These are phyloP conservation scores for Himalopsyche phryganea DNA, from an alignment of 1,140 invertebrate species.

Conservation along the genomic window DNA sequence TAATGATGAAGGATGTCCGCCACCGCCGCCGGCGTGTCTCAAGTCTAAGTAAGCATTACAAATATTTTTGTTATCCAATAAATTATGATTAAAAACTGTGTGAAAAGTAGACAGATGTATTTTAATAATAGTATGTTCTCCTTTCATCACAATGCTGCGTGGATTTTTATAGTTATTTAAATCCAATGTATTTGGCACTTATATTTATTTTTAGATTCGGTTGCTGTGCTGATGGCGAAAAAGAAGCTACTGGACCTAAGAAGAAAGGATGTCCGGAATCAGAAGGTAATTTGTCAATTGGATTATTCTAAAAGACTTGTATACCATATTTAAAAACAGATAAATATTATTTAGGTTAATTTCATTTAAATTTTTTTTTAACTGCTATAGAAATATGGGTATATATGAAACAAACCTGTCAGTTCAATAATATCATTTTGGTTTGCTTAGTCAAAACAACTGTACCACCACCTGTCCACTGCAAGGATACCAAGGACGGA, in stretches of 20 bases:
- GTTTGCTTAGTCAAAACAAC: constrained; percentile 9
- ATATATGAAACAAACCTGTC: no score
- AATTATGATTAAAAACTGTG: no score
- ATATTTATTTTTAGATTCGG: constrained; percentile 53
- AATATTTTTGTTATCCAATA: background rate
- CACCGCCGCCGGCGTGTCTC: constrained; percentile 60
- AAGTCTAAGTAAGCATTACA: constrained; percentile 55
- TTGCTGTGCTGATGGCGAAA: constrained; percentile 75
- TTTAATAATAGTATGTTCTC: background rate
- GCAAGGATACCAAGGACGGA: constrained; percentile 61
- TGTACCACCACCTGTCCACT: constrained; percentile 40
- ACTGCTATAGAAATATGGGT: no score
- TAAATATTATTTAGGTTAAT: no score
- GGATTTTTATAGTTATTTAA: no score
- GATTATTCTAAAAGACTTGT: constrained; percentile 4
- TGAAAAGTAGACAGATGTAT: background rate
- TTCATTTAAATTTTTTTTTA: no score
- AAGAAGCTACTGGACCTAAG: constrained; percentile 64
- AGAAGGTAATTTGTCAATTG: constrained; percentile 17
- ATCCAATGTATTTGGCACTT: no score
- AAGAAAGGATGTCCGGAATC: constrained; percentile 60
- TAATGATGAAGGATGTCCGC: constrained; percentile 77
- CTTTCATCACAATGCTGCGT: no score
- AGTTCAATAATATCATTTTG: no score
- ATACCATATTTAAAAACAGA: no score